A percentile compares a stretch with the other conserved stretches of the same genome.
Evolutionary conservation across 2,797 vertebrate genomes (phyloP).

Genomic region (Sparus aurata): DNA sequence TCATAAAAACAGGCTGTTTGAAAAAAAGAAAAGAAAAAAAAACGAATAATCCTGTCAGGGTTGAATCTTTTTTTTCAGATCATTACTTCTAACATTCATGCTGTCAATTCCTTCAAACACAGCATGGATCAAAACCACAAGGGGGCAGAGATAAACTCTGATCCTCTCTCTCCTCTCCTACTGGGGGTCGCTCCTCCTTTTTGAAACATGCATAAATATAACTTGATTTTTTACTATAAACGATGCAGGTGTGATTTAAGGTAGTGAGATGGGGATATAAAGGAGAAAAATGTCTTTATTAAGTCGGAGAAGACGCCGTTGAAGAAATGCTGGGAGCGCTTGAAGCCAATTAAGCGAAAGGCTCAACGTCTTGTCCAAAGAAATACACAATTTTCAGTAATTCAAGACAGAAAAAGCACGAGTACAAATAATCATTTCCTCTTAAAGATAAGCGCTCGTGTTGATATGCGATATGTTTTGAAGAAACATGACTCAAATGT

Average conservation of each 20-base stretch:
- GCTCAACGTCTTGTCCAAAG: neutral
- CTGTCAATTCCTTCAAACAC: neutral
- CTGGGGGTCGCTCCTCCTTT: slow-evolving; percentile 39
- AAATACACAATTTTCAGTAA: slow-evolving; percentile 2
- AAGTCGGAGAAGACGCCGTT: neutral
- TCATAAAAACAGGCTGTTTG: neutral
- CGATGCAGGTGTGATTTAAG: neutral
- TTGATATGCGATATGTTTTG: too few species aligned
- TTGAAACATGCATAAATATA: slow-evolving; percentile 38
- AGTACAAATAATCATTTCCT: neutral
- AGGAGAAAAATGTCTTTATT: neutral
- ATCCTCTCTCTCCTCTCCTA: slow-evolving; percentile 24
- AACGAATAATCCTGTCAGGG: neutral
- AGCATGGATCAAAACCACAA: slow-evolving; percentile 68
- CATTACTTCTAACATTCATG: neutral
- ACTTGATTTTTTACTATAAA: slow-evolving; percentile 35
- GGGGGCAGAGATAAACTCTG: slow-evolving; percentile 73
- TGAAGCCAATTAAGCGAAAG: neutral
- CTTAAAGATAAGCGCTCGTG: too few species aligned
- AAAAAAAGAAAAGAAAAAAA: neutral
- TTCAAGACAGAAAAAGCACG: neutral
- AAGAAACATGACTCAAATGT: neutral
- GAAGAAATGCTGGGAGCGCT: neutral
- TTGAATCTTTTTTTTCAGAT: neutral
- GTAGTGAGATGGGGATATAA: neutral